phyloP scores from a whole-genome alignment of 2,797 vertebrate genomes.

The Saxicola maurus region DNA sequence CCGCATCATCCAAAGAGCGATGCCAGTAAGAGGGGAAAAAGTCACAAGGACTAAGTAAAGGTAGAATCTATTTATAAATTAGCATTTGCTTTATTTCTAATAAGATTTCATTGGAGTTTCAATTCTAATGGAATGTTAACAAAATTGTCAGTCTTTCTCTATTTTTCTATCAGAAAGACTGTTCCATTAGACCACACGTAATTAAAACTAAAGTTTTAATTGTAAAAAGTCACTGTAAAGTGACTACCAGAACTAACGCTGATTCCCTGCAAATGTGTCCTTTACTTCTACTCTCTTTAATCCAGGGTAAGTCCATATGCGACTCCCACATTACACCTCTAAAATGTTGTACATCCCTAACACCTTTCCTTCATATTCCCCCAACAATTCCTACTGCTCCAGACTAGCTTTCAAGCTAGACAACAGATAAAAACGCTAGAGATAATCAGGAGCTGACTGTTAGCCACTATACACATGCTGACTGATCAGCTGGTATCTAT shows the following conservation, averaged over 20 bases:
- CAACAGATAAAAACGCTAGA: not conserved
- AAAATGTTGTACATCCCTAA: not conserved
- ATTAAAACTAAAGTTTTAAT: not conserved
- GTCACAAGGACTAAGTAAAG: not conserved
- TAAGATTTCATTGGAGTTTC: not conserved
- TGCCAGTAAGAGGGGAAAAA: not conserved
- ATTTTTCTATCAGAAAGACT: not conserved
- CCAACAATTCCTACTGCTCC: accelerated
- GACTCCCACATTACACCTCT: not conserved
- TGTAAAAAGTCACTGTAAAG: not conserved
- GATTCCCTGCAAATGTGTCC: not conserved
- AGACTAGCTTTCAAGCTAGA: not conserved
- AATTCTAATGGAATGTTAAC: not conserved
- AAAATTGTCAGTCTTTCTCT: not conserved
- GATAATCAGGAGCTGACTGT: not conserved
- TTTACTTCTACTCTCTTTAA: not conserved
- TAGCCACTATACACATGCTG: not conserved
- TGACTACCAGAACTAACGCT: not conserved
- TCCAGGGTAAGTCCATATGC: not conserved
- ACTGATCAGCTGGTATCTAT: not conserved
- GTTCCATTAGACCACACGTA: not conserved
- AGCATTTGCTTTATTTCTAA: not conserved
- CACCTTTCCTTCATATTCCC: not conserved
- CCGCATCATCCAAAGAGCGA: not conserved
- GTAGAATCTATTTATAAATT: not conserved